Conservation (phyloP, 1,140 invertebrate species). For the Streblospio benedicti region DNA sequence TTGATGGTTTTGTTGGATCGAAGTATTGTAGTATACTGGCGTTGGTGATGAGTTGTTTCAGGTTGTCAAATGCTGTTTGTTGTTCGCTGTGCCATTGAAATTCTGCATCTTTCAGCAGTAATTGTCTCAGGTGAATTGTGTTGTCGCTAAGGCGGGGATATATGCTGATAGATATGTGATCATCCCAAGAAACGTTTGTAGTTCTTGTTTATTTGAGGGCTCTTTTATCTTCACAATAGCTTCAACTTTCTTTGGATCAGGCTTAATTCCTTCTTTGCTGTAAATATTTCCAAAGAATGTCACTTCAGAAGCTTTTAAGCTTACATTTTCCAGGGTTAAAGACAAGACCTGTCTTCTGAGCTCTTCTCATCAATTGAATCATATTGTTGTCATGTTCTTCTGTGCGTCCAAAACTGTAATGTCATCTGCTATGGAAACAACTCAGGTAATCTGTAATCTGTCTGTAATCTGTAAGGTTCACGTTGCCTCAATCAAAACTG, state of each 20-base stretch:
- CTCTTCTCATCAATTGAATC: slow-evolving; percentile 30
- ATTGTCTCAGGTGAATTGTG: background rate
- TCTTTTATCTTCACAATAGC: slow-evolving; percentile 28
- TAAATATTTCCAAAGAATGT: slow-evolving; percentile 30
- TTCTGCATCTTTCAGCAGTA: slow-evolving; percentile 4
- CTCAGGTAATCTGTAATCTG: no score
- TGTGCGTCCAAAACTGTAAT: slow-evolving; percentile 1
- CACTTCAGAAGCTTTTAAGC: background rate
- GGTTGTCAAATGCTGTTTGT: slow-evolving; percentile 16
- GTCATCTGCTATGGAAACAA: slow-evolving; percentile 40
- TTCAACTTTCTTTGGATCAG: slow-evolving; percentile 40
- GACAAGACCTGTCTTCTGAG: slow-evolving; percentile 33
- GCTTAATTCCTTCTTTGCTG: slow-evolving; percentile 36
- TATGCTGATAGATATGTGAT: slow-evolving; percentile 23
- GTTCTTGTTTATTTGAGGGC: slow-evolving; percentile 19
- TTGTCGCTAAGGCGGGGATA: slow-evolving; percentile 10
- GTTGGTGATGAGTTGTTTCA: slow-evolving; percentile 20
- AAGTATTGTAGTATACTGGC: slow-evolving; percentile 26
- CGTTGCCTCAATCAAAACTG: no score
- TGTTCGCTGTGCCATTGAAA: slow-evolving; percentile 7
- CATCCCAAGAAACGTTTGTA: slow-evolving; percentile 25
- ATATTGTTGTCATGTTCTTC: slow-evolving; percentile 2
- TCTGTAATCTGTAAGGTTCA: no score
- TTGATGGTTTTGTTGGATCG: slow-evolving; percentile 20
- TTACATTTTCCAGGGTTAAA: slow-evolving; percentile 37